Conservation (phyloP, 2,888 invertebrate genomes). For the Netelia inedita region DNA sequence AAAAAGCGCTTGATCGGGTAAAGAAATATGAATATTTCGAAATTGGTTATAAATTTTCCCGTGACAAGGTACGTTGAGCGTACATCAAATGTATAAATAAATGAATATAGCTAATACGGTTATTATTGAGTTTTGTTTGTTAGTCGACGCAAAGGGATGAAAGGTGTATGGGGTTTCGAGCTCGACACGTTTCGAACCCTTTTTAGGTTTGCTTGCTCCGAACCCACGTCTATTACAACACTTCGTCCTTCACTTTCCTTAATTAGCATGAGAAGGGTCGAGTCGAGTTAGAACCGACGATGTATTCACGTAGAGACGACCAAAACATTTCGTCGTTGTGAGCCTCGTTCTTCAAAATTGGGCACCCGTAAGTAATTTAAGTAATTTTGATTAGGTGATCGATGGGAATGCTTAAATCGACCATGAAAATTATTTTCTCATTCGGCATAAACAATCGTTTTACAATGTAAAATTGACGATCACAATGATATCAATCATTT, state of each 20-base stretch:
- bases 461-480: too few species aligned
- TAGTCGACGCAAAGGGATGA: constrained; percentile 7
- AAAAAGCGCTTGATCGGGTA: too few species aligned
- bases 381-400: neutral
- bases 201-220: constrained; percentile 2
- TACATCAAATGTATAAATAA: too few species aligned
- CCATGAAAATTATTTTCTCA: too few species aligned
- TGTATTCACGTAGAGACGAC: neutral
- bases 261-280: constrained; percentile 66
- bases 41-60: too few species aligned
- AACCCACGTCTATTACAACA: constrained; percentile 24
- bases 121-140: constrained; percentile 10
- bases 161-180: constrained; percentile 28
- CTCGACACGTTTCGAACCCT: constrained; percentile 29
- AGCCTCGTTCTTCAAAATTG: constrained; percentile 1
- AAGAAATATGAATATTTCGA: too few species aligned
- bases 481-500: too few species aligned
- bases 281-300: constrained; percentile 11
- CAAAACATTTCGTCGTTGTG: constrained; percentile 3
- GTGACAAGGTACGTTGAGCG: too few species aligned
- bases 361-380: neutral
- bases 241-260: constrained; percentile 53
- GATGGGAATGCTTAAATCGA: too few species aligned
- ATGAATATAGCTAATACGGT: too few species aligned
- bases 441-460: too few species aligned